Conservation (phyloP, 2,888 invertebrate species). For the Mythimna ferrago region DNA sequence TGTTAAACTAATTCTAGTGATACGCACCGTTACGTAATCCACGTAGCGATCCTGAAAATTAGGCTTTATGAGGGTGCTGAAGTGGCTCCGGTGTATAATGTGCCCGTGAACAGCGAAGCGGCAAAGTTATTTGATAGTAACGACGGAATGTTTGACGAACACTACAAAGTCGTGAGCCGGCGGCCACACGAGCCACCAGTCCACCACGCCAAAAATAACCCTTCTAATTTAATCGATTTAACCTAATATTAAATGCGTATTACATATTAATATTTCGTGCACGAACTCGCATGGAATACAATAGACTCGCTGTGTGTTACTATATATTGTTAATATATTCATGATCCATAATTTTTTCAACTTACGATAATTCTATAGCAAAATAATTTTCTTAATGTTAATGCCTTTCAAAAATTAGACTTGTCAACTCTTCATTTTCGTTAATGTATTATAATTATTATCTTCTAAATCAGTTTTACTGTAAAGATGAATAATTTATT, state of each 20-base stretch:
- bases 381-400: neutral
- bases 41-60: conserved; percentile 50
- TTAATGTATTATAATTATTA: neutral
- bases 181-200: conserved; percentile 11
- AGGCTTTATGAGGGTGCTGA: conserved; percentile 53
- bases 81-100: conserved; percentile 37
- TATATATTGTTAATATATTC: neutral
- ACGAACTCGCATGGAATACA: conserved; percentile 5
- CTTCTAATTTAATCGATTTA: conserved; percentile 41
- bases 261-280: conserved; percentile 18
- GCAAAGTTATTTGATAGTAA: conserved; percentile 59
- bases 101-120: conserved; percentile 29
- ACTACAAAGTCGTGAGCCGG: conserved; percentile 56
- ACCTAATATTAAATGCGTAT: conserved; percentile 32
- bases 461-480: neutral
- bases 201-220: conserved; percentile 38
- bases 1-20: conserved; percentile 52
- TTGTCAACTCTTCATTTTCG: neutral
- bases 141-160: conserved; percentile 61
- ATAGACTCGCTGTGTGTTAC: conserved; percentile 4
- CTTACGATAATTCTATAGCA: neutral
- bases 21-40: conserved; percentile 43
- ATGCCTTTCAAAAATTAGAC: neutral
- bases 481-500: neutral
- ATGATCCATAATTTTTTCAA: neutral